Base-by-base conservation (phyloP, 2,113 vertebrate genomes). In the Agapornis roseicollis region DNA sequence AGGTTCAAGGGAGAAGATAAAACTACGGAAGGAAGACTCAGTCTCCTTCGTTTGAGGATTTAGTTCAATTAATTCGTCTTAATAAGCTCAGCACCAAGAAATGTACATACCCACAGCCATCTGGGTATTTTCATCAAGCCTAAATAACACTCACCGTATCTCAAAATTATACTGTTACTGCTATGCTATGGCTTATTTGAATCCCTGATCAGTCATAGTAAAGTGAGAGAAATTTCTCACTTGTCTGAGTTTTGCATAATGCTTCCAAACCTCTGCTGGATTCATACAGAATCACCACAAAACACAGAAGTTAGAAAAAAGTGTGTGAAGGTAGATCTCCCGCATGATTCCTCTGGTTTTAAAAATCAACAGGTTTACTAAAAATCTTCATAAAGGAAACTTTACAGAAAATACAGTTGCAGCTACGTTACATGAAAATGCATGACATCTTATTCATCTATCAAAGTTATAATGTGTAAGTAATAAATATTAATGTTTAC, bases 401-500 rank as follows among this genome's bases (percentile, higher is more conserved):
- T 33, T 42, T 18, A 64, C 14, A 78, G 16, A 55, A 70, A 72
- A 81, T 46, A 68, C 2, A 31, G 14, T 33, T 17, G 49, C 14
- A 70, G 7, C 13, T 85, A 18, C 7, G 42, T 33, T 35, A 58
- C 56, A 7, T 35, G 56, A 24, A 58, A 58, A 58, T 35, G 13
- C 33, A 16, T 35, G 56, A 50, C 1, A 8, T 42, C 68, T 73
- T 70, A 25, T 20, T 53, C 10, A 88, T 25, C 24, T 80, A 79
- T 13, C 15, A 20, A 80, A 91, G 10, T 9, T 60, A 7, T 3
- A 28, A 46, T 10, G 8, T 37, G 76, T 68, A 50, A 70, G 5
- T 44, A 35, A 85, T 53, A 80, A 17, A 63, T 79, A 69, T 27
- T 44, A 80, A 29, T 46, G 7, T 61, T 96, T 94, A 96, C 97